Evolutionary conservation across 2,113 vertebrate genomes (phyloP), one percentile per base, ranked within the genome.

Genomic region (Chiloscyllium plagiosum): DNA sequence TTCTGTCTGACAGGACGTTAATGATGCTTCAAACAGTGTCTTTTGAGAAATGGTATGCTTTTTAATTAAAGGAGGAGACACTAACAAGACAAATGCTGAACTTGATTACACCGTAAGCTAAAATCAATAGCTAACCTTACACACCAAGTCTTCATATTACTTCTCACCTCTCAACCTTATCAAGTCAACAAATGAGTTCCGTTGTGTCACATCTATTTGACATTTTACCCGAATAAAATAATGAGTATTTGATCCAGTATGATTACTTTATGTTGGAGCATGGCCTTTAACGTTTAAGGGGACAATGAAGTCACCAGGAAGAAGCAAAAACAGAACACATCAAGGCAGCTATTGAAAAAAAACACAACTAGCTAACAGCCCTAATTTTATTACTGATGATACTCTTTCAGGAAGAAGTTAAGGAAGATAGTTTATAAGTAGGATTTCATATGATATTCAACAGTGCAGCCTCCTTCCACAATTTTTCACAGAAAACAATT

Each of bases 21-120:
- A 94, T 94, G 94, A 95, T 95, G 94, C 94, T 72, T 76, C 68
- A 95, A 95, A 72, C 94, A 95, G 69, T 72, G 69, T 72, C 42
- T 70, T 72, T 47, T 95, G 94, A 95, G 94, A 72, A 95, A 95
- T 95, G 47, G 94, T 95, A 95, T 33, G 24, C 42, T 76, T 72
- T 95, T 95, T 95, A 95, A 95, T 95, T 95, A 72, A 72, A 95
- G 69, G 68, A 95, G 94, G 94, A 95, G 50, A 76, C 69, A 95
- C 94, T 95, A 95, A 72, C 94, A 95, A 95, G 94, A 95, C 69
- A 95, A 95, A 95, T 95, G 94, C 29, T 95, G 94, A 95, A 95
- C 94, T 95, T 95, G 94, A 95, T 95, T 95, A 95, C 94, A 50
- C 69, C 33, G 68, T 47, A 72, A 95, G 69, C 24, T 95, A 70